phyloP scores from a whole-genome alignment of 1,140 invertebrate genomes.

The Geopemphigus sp. region DNA sequence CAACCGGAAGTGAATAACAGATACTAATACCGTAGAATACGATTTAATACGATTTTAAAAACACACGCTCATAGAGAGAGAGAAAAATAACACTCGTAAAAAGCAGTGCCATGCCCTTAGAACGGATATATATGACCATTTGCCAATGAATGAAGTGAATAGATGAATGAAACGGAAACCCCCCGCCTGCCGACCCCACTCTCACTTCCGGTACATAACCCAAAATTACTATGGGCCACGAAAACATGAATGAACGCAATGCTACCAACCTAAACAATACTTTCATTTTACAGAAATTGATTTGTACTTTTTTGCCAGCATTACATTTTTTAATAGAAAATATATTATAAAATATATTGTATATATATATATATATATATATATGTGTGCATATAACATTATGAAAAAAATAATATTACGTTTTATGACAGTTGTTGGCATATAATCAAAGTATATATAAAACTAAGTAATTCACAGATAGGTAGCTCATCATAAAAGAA shows the following conservation, averaged over 20 bases:
- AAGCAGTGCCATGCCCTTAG: constrained; percentile 49
- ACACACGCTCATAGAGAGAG: constrained; percentile 37
- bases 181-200: constrained; percentile 47
- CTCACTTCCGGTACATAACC: constrained; percentile 49
- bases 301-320: constrained; percentile 43
- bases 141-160: constrained; percentile 49
- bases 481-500: not conserved
- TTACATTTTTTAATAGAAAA: constrained; percentile 7
- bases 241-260: constrained; percentile 48
- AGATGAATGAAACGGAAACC: constrained; percentile 50
- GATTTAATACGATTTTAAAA: constrained; percentile 43
- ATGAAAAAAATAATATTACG: not conserved
- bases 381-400: not conserved
- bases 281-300: constrained; percentile 42
- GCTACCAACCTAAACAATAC: constrained; percentile 38
- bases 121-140: constrained; percentile 50
- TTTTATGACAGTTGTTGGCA: not conserved
- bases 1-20: constrained; percentile 35
- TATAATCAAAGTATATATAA: not conserved
- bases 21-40: constrained; percentile 22
- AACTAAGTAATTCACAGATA: constrained; percentile 1
- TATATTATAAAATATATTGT: not conserved
- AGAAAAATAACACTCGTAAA: constrained; percentile 39
- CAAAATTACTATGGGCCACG: constrained; percentile 50
- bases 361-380: not conserved